Evolutionary conservation across 2,113 vertebrate species (phyloP).

Genomic region (Silurus meridionalis): DNA sequence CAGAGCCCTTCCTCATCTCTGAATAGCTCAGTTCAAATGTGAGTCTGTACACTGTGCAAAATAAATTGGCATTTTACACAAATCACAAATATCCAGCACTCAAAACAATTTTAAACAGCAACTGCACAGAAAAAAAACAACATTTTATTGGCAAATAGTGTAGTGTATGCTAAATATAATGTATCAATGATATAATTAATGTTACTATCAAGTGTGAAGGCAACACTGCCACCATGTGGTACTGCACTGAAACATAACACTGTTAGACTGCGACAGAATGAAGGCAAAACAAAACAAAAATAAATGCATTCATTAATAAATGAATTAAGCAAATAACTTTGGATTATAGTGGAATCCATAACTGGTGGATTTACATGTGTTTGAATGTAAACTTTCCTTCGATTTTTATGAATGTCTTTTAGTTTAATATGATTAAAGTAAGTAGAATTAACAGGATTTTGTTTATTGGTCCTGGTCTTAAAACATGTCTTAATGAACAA

Average conservation of each 20-base stretch:
- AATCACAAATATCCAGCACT: neutral
- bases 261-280: no score
- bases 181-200: neutral
- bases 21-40: conserved; percentile 75
- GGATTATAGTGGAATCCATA: neutral
- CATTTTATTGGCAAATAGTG: neutral
- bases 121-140: neutral
- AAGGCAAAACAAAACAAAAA: neutral
- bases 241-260: neutral
- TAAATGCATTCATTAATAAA: no score
- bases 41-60: conserved; percentile 78
- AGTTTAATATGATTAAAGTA: neutral
- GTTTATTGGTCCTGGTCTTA: neutral
- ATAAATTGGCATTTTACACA: neutral
- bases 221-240: conserved; percentile 36
- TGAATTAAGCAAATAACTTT: neutral
- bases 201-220: neutral
- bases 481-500: neutral
- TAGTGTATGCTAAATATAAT: neutral
- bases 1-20: conserved; percentile 76
- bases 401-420: neutral
- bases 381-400: neutral
- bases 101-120: neutral
- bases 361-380: neutral
- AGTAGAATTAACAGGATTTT: neutral